phyloP scores from a whole-genome alignment of 1,140 invertebrate genomes.

The Pomacea maculata region DNA sequence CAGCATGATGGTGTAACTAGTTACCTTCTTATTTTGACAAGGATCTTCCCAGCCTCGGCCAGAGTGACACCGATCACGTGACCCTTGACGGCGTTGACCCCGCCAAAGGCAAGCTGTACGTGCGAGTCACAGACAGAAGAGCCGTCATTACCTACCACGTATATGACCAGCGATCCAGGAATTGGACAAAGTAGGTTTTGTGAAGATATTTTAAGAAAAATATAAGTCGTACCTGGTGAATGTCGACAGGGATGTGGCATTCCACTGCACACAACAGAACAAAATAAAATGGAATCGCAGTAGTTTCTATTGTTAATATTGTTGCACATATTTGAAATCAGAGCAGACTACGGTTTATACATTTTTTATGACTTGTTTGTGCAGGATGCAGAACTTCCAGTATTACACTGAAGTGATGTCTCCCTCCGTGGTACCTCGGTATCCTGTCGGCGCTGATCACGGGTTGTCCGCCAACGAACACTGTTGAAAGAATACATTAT shows the following conservation, averaged over 20 bases:
- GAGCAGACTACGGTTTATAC: too few species aligned
- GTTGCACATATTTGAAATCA: too few species aligned
- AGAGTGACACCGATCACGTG: background rate
- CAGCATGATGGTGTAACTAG: background rate
- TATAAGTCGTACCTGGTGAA: too few species aligned
- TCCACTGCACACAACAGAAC: too few species aligned
- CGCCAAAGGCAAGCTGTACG: constrained; percentile 20
- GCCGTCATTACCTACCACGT: constrained; percentile 28
- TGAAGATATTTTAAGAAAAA: too few species aligned
- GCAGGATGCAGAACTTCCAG: constrained; percentile 3
- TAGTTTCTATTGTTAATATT: too few species aligned
- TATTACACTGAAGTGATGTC: background rate
- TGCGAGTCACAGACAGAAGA: constrained; percentile 27
- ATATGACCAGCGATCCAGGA: constrained; percentile 16
- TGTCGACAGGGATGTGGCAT: too few species aligned
- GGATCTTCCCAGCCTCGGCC: constrained; percentile 5
- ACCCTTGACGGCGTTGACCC: constrained; percentile 37
- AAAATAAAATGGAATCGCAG: too few species aligned
- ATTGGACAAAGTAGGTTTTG: constrained; percentile 28
- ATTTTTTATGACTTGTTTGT: background rate
- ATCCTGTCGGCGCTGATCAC: background rate
- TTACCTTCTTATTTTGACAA: constrained; percentile 8
- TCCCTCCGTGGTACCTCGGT: background rate
- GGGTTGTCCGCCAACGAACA: too few species aligned
- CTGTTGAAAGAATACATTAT: too few species aligned